A percentile compares a stretch with the other conserved stretches of the same genome.
Evolutionary conservation across 1,140 invertebrate species (phyloP).

Genomic region (Leptopilina clavipes): DNA sequence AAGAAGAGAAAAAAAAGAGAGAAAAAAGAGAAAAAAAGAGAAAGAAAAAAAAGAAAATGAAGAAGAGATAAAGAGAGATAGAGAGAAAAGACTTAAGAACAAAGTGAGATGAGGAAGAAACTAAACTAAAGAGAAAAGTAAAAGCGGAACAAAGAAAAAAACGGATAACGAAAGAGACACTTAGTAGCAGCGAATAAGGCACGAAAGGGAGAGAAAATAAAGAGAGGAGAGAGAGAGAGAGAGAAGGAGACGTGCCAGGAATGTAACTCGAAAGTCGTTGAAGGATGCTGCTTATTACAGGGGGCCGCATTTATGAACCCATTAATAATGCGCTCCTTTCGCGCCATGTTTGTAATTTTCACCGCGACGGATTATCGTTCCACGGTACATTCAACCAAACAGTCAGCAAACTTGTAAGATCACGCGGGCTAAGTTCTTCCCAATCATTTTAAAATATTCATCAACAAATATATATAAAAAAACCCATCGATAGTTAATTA

Average conservation of each 20-base stretch:
- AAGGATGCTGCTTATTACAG: slow-evolving; percentile 47
- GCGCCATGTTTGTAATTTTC: slow-evolving; percentile 41
- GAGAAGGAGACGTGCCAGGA: background rate
- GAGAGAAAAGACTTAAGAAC: background rate
- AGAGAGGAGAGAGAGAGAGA: slow-evolving; percentile 5
- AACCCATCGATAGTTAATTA: no score
- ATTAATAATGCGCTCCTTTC: slow-evolving; percentile 45
- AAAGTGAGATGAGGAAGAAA: background rate
- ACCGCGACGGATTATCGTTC: slow-evolving; percentile 39
- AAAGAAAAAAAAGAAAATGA: background rate
- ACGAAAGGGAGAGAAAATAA: slow-evolving; percentile 10
- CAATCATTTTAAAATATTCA: background rate
- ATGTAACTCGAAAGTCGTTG: slow-evolving; percentile 32
- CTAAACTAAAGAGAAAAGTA: background rate
- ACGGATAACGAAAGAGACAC: slow-evolving; percentile 29
- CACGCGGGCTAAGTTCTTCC: background rate
- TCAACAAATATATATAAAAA: background rate
- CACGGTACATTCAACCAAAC: slow-evolving; percentile 14
- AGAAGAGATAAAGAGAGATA: background rate
- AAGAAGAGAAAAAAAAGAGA: background rate
- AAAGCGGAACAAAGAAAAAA: background rate
- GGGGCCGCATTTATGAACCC: slow-evolving; percentile 45
- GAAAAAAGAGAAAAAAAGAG: background rate
- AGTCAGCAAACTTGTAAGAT: slow-evolving; percentile 22
- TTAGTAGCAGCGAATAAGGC: background rate